Evolutionary conservation across 1,140 invertebrate genomes (phyloP).

Genomic region (Diorhabda sublineata): DNA sequence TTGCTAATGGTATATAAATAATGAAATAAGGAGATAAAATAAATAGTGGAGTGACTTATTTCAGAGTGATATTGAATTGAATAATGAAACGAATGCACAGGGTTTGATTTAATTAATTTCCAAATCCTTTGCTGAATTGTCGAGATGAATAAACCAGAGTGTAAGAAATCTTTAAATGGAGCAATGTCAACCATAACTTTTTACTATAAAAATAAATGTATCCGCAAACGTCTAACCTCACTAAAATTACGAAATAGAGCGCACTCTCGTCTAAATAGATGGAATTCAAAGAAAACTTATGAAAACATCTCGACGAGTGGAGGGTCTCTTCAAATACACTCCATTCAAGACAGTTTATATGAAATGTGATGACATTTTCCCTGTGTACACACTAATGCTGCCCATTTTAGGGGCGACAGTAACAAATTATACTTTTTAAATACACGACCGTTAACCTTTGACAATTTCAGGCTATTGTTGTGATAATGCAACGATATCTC

Average conservation of each 20-base stretch:
- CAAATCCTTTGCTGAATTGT: no score
- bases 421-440: conserved; percentile 25
- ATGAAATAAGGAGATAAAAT: no score
- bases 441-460: conserved; percentile 15
- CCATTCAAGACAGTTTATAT: conserved; percentile 22
- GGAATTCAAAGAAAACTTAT: conserved; percentile 23
- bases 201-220: not conserved
- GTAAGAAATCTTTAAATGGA: no score
- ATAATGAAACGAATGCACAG: no score
- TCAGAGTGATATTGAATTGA: no score
- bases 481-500: conserved; percentile 2
- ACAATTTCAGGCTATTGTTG: not conserved
- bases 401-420: conserved; percentile 22
- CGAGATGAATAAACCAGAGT: no score
- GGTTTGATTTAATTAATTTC: no score
- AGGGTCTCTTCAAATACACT: conserved; percentile 19
- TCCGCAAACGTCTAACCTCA: not conserved
- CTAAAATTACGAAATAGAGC: conserved; percentile 3
- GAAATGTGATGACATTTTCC: conserved; percentile 24
- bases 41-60: no score
- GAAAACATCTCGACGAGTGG: conserved; percentile 11
- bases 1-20: no score
- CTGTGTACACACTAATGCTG: conserved; percentile 22
- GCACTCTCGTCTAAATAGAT: not conserved
- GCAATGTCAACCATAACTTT: not conserved